Conservation (phyloP, 2,797 vertebrate genomes). For the Enteromius radiatus region DNA sequence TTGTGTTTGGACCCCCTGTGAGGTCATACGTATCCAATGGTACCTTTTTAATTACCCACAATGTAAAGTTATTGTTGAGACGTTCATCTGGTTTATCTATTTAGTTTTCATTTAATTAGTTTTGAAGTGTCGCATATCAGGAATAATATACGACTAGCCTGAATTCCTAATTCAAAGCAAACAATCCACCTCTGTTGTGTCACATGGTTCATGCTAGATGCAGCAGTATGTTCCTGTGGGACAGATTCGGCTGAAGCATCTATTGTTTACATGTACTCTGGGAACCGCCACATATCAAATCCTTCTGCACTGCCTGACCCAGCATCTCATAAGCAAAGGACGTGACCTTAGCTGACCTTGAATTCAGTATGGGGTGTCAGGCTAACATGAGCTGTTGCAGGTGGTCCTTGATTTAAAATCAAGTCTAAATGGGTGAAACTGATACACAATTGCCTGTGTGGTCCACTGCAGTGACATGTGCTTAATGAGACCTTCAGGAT, state of each 20-base stretch:
- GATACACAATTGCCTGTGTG: not conserved
- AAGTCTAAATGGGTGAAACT: slow-evolving; percentile 8
- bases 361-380: not conserved
- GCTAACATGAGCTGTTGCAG: slow-evolving; percentile 3
- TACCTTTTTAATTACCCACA: not conserved
- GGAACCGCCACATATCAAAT: slow-evolving; percentile 29
- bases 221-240: slow-evolving; percentile 47
- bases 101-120: not conserved
- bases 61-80: not conserved
- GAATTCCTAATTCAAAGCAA: slow-evolving; percentile 11
- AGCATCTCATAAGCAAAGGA: slow-evolving; percentile 27
- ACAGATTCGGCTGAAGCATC: slow-evolving; percentile 31
- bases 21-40: not conserved
- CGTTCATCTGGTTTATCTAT: not conserved
- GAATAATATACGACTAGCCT: not conserved
- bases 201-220: slow-evolving; percentile 29
- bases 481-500: not conserved
- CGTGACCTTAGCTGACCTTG: not conserved
- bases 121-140: not conserved
- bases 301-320: slow-evolving; percentile 22
- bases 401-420: not conserved
- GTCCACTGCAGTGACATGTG: not conserved
- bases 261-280: slow-evolving; percentile 42
- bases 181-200: not conserved
- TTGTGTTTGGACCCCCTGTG: not conserved